Evolutionary conservation across 2,888 invertebrate species (phyloP).

Genomic region (Nowickia ferox): DNA sequence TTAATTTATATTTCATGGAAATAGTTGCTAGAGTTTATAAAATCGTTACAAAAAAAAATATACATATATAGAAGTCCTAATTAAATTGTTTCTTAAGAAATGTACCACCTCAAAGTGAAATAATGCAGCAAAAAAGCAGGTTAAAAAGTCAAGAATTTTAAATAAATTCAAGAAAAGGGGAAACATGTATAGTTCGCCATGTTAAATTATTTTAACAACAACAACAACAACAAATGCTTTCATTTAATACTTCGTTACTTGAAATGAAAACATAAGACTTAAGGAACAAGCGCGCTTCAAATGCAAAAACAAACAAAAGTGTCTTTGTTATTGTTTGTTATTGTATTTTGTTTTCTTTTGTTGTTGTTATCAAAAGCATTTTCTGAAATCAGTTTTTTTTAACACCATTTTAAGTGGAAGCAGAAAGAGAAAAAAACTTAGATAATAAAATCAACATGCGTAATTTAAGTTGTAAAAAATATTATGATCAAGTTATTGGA

Average conservation of each 20-base stretch:
- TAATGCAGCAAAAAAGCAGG: not conserved
- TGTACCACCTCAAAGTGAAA: not conserved
- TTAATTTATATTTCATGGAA: not conserved
- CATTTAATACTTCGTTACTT: not conserved
- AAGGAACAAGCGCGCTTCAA: conserved; percentile 15
- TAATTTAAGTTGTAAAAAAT: no score
- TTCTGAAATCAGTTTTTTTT: no score
- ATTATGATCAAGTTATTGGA: no score
- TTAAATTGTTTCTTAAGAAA: conserved; percentile 27
- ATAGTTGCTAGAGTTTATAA: conserved; percentile 15
- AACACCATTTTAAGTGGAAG: no score
- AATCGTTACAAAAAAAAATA: not conserved
- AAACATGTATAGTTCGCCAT: not conserved
- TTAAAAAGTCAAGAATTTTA: conserved; percentile 42
- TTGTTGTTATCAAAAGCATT: not conserved
- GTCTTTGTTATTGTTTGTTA: no score
- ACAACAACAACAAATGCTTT: not conserved
- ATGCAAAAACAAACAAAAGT: not conserved
- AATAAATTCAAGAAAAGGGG: conserved; percentile 23
- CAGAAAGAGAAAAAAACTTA: no score
- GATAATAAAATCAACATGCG: no score
- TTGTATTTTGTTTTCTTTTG: not conserved
- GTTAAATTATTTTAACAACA: not conserved
- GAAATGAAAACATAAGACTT: conserved; percentile 50
- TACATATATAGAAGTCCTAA: conserved; percentile 13